Conservation (phyloP, 2,797 vertebrate species). For the Carduelis carduelis region DNA sequence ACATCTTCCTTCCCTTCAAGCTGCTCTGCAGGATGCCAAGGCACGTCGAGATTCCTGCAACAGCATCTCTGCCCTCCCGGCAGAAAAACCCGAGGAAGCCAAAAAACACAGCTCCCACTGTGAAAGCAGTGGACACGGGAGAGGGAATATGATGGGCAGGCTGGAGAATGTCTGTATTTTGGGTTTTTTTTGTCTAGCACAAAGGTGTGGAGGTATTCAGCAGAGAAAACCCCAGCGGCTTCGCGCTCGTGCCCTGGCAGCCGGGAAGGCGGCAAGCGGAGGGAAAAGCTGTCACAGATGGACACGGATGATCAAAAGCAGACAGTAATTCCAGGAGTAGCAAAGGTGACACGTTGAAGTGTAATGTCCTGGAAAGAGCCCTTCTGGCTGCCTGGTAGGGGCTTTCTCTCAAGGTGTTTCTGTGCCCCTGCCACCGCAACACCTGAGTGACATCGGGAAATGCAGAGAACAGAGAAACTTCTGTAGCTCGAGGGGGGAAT, state of each 20-base stretch:
- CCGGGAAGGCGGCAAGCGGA: not conserved
- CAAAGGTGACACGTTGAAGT: not conserved
- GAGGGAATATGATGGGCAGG: not conserved
- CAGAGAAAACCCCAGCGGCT: not conserved
- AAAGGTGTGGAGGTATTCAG: not conserved
- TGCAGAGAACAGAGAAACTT: not conserved
- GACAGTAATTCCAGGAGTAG: not conserved
- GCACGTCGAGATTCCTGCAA: not conserved
- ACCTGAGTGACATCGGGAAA: not conserved
- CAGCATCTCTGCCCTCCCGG: not conserved
- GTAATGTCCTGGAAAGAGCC: slow-evolving; percentile 43
- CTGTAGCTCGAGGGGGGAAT: not conserved
- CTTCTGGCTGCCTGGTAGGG: slow-evolving; percentile 13
- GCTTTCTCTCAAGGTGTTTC: not conserved
- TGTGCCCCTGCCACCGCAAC: not conserved
- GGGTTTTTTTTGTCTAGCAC: not conserved
- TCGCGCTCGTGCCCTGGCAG: not conserved
- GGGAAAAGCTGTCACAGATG: slow-evolving; percentile 11
- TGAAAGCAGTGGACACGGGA: rapidly evolving
- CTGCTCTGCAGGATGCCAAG: not conserved
- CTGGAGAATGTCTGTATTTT: not conserved
- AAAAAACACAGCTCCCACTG: not conserved
- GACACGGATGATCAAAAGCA: slow-evolving; percentile 2
- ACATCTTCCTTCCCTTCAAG: not conserved
- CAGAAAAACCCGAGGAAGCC: not conserved